A percentile compares a stretch with the other conserved stretches of the same genome.
phyloP scores from a whole-genome alignment of 2,888 invertebrate species.

The Steinernema hermaphroditum region DNA sequence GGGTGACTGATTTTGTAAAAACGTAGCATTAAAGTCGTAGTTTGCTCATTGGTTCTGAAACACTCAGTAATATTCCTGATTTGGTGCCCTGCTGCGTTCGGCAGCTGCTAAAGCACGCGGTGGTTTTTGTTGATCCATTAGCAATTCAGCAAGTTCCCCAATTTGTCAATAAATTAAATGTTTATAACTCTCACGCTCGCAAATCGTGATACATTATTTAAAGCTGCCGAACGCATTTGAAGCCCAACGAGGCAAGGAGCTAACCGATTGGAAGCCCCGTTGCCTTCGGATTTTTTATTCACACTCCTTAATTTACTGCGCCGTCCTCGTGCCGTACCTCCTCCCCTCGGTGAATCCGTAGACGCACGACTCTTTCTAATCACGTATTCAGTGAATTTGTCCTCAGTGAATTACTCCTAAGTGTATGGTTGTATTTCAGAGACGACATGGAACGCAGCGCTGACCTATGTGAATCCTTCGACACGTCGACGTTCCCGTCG shows the following conservation, averaged over 20 bases:
- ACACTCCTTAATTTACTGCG: neutral
- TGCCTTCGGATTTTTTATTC: neutral
- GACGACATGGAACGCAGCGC: slow-evolving; percentile 2
- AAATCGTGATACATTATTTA: slow-evolving; percentile 3
- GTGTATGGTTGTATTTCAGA: neutral
- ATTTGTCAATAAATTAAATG: no score
- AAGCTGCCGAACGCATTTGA: neutral
- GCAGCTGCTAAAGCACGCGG: no score
- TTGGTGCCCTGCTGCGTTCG: no score
- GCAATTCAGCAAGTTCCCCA: no score
- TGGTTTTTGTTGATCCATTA: no score
- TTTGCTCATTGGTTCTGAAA: no score
- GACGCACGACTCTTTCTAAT: neutral
- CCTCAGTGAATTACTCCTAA: neutral
- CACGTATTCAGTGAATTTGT: neutral
- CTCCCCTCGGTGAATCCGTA: neutral
- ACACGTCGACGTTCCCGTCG: slow-evolving; percentile 15
- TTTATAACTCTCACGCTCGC: no score
- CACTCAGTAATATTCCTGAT: no score
- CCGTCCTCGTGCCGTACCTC: neutral
- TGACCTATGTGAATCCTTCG: slow-evolving; percentile 16
- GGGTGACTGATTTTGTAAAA: no score
- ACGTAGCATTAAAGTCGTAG: no score
- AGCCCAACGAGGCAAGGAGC: neutral
- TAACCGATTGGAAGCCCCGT: slow-evolving; percentile 1